A percentile compares a stretch with the other conserved stretches of the same genome.
phyloP scores from a whole-genome alignment of 2,113 vertebrate species.

The Psittacula cyanocephala region DNA sequence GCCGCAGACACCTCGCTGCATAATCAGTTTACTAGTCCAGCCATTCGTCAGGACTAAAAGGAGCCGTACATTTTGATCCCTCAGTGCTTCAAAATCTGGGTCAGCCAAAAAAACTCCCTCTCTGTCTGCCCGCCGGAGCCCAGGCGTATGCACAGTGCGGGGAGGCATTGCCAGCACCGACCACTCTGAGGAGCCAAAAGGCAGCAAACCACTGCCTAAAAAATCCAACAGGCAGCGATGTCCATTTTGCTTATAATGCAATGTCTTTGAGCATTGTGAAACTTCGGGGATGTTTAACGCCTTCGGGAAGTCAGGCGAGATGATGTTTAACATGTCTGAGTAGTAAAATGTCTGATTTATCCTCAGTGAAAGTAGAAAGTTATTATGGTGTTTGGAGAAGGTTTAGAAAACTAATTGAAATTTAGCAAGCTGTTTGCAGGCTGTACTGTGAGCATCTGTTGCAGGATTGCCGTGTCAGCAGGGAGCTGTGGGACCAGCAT shows the following conservation, averaged over 20 bases:
- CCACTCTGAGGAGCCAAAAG: constrained; percentile 1
- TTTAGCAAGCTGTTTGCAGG: background rate
- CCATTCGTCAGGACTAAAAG: background rate
- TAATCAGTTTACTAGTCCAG: background rate
- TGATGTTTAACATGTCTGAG: background rate
- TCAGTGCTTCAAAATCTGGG: background rate
- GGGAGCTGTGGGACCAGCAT: background rate
- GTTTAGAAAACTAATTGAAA: background rate
- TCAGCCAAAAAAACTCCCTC: background rate
- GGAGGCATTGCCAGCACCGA: constrained; percentile 55
- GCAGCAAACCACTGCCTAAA: background rate
- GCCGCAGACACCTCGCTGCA: fast-evolving
- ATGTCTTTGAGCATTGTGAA: background rate
- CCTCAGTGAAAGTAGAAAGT: background rate
- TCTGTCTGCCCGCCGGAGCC: background rate
- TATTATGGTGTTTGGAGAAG: fast-evolving
- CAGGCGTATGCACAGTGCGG: constrained; percentile 18
- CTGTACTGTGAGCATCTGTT: background rate
- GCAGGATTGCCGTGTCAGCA: fast-evolving
- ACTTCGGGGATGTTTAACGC: background rate
- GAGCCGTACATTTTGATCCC: background rate
- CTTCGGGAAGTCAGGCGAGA: background rate
- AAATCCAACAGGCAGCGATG: background rate
- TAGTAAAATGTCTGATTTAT: background rate
- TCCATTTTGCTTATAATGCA: background rate